Percentiles rank a stretch among this genome's conserved stretches.
Evolutionary conservation across 1,140 invertebrate genomes (phyloP).

Genomic region (Pygmarrhopalites habei): DNA sequence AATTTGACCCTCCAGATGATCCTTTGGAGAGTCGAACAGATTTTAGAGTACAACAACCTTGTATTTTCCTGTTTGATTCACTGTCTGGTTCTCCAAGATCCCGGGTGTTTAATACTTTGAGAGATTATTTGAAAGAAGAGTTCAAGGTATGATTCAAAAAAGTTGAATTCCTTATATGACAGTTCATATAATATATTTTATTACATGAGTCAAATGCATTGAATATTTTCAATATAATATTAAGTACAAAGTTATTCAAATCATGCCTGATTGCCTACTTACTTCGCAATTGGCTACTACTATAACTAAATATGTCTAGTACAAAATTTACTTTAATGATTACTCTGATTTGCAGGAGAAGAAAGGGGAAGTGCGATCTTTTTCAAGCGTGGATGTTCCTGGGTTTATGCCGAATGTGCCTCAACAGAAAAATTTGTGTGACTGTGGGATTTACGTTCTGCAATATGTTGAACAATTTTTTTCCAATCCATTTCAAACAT

Average conservation of each 20-base stretch:
- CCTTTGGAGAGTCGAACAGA: not conserved
- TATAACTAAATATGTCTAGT: not conserved
- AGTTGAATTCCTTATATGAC: not conserved
- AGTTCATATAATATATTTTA: not conserved
- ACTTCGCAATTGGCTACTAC: no score
- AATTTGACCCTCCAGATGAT: not conserved
- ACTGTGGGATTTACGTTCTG: conserved; percentile 91
- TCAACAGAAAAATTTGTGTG: conserved; percentile 92
- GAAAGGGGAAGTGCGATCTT: conserved; percentile 52
- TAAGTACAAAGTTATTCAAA: no score
- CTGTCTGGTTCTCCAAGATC: conserved; percentile 69
- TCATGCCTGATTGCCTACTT: no score
- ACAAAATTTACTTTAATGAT: not conserved
- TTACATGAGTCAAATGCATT: not conserved
- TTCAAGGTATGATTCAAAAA: conserved; percentile 53
- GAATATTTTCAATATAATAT: not conserved
- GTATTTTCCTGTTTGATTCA: conserved; percentile 93
- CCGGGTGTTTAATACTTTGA: conserved; percentile 73
- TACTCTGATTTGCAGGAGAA: conserved; percentile 46
- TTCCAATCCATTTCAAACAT: conserved; percentile 14
- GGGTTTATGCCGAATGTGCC: conserved; percentile 81
- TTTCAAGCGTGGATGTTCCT: conserved; percentile 71
- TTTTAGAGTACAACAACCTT: conserved; percentile 49
- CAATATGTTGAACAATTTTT: conserved; percentile 97
- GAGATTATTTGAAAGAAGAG: conserved; percentile 85